Conservation (phyloP, 1,140 invertebrate genomes). For the honey bee (Apis mellifera) region DNA sequence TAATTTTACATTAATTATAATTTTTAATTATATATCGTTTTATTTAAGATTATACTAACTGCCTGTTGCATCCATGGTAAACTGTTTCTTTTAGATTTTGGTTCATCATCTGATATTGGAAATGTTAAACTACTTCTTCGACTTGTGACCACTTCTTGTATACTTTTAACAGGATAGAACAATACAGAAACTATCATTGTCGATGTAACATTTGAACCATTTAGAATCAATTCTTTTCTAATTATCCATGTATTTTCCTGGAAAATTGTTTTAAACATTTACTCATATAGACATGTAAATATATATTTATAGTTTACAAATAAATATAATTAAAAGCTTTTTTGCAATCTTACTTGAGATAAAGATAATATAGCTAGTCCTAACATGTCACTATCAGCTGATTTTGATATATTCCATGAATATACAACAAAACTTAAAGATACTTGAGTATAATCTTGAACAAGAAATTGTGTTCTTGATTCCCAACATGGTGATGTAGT, state of each 20-base stretch:
- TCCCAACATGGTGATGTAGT: slow-evolving; percentile 82
- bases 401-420: slow-evolving; percentile 77
- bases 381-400: slow-evolving; percentile 77
- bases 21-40: background rate
- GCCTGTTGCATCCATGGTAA: slow-evolving; percentile 79
- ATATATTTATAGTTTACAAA: too few relatives aligned
- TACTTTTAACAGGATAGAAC: slow-evolving; percentile 80
- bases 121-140: slow-evolving; percentile 67
- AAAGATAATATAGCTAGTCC: slow-evolving; percentile 76
- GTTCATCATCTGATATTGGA: slow-evolving; percentile 60
- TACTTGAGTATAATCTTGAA: slow-evolving; percentile 81
- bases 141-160: slow-evolving; percentile 67
- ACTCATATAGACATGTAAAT: background rate
- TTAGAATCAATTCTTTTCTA: slow-evolving; percentile 71
- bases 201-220: slow-evolving; percentile 72
- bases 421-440: slow-evolving; percentile 78
- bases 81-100: slow-evolving; percentile 75
- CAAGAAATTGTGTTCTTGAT: slow-evolving; percentile 81
- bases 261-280: background rate
- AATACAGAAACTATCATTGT: slow-evolving; percentile 81
- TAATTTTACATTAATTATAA: too few relatives aligned
- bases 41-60: slow-evolving; percentile 62
- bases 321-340: background rate
- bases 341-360: slow-evolving; percentile 65
- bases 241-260: slow-evolving; percentile 71